Evolutionary conservation across 2,888 invertebrate genomes (phyloP), one percentile per base, ranked within the genome.

Genomic region (Onchidella celtica): DNA sequence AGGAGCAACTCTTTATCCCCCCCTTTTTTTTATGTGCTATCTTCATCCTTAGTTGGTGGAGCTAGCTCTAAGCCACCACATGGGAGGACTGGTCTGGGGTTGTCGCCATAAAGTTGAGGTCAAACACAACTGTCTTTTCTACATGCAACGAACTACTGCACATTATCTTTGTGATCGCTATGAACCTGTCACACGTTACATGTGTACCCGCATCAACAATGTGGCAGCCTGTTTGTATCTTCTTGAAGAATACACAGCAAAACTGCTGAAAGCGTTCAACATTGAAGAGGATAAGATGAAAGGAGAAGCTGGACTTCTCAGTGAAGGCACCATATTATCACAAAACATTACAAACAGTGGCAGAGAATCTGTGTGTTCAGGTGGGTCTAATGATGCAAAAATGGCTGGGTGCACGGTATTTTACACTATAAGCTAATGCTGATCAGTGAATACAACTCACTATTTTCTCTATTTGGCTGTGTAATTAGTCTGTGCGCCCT

Each of bases 171-270:
- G 88, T 86, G 89, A 90, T 76, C 81, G 89, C 34, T 88, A 89
- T 84, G 91, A 91, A 76, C 89, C 88, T 32, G 85, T 91, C 57
- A 87, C 89, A 11, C 85, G 88, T 17, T 83, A 90, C 89, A 91
- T 91, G 91, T 89, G 89, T 80, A 87, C 85, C 14, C 82, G 91
- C 66, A 88, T 91, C 69, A 91, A 91, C 86, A 90, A 90, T 84
- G 85, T 90, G 4, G 81, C 74, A n/a, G 77, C 86, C 29, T 84
- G 89, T 82, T 73, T 88, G 69, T 74, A 86, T 0, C 86, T 85
- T 68, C 81, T 90, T 61, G 85, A 89, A 29, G 83, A 88, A 55
- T 89, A 86, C 75, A 83, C 87, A 57, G 81, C 83, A 38, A 83
- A 84, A 61, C 84, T 89, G 38, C 83, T 76, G 29, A 40, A 76